These are phyloP conservation scores for Microtus ochrogaster DNA, from an alignment of 2,113 vertebrate genomes.

Conservation along the genomic window DNA sequence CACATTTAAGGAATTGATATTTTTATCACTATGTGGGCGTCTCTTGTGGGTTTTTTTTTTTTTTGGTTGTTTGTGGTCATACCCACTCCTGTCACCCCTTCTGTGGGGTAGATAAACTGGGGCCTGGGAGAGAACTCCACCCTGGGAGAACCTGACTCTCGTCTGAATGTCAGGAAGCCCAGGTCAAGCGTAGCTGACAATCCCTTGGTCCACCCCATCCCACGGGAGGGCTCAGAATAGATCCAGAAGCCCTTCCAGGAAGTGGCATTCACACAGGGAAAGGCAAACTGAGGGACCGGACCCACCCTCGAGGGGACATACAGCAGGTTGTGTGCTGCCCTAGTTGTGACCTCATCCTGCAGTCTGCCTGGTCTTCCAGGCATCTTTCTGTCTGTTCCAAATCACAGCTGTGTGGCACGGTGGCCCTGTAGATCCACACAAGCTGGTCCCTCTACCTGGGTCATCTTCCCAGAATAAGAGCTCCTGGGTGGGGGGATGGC, in stretches of 20 bases:
- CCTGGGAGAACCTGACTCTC: slow-evolving; percentile 20
- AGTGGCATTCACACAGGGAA: neutral
- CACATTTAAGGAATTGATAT: slow-evolving; percentile 66
- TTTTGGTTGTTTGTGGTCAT: neutral
- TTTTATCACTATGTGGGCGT: slow-evolving; percentile 51
- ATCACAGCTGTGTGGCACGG: neutral
- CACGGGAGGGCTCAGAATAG: slow-evolving; percentile 49
- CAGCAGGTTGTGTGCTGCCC: neutral
- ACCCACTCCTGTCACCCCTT: slow-evolving; percentile 39
- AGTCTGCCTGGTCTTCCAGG: neutral
- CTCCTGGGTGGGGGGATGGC: too few species aligned
- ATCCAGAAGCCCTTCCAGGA: slow-evolving; percentile 22
- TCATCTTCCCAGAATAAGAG: neutral
- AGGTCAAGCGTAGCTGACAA: slow-evolving; percentile 26
- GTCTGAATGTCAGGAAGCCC: slow-evolving; percentile 51
- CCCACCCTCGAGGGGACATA: neutral
- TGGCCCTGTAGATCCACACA: neutral
- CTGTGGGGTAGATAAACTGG: neutral
- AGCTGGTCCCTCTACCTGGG: neutral
- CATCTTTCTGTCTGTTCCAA: neutral
- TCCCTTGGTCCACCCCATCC: slow-evolving; percentile 21
- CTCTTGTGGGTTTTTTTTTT: slow-evolving; percentile 21
- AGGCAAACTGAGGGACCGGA: neutral
- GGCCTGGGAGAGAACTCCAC: neutral
- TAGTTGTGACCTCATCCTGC: neutral